A percentile compares a stretch with the other conserved stretches of the same genome.
Conservation (phyloP, 2,113 vertebrate species). For the Petromus typicus region DNA sequence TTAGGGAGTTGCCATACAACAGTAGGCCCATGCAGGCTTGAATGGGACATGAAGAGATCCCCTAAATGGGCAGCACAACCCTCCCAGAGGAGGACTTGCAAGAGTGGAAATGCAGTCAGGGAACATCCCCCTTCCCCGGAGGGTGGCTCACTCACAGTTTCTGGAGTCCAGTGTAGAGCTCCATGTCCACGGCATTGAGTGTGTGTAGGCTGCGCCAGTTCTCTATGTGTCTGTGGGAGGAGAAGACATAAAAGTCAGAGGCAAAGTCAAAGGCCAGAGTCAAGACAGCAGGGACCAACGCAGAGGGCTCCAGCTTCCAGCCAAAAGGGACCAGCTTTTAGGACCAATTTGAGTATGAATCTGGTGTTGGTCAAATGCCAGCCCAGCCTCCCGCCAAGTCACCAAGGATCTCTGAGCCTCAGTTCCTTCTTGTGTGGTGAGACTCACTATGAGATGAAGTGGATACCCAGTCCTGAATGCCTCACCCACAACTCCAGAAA, state of each 20-base stretch:
- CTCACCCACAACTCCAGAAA: not conserved
- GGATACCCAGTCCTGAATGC: not conserved
- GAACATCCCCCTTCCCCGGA: accelerated
- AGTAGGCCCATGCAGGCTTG: not conserved
- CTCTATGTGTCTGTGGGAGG: slow-evolving; percentile 95
- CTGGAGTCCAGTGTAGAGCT: slow-evolving; percentile 97
- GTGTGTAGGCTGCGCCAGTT: slow-evolving; percentile 97
- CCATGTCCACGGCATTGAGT: slow-evolving; percentile 98
- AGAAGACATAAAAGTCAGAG: slow-evolving; percentile 4
- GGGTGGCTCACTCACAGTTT: slow-evolving; percentile 92
- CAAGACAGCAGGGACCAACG: not conserved
- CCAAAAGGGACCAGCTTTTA: not conserved
- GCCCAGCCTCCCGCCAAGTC: not conserved
- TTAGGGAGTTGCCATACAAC: not conserved
- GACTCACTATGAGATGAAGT: accelerated
- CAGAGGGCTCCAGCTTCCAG: accelerated
- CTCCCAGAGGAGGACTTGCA: not conserved
- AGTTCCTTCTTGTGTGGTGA: accelerated
- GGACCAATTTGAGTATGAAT: not conserved
- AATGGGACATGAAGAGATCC: accelerated
- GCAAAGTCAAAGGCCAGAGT: not conserved
- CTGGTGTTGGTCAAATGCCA: accelerated
- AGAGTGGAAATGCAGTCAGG: not conserved
- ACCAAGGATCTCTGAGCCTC: not conserved
- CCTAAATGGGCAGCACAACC: not conserved